phyloP scores from a whole-genome alignment of 2,797 vertebrate genomes.

The Pogonophryne albipinna region DNA sequence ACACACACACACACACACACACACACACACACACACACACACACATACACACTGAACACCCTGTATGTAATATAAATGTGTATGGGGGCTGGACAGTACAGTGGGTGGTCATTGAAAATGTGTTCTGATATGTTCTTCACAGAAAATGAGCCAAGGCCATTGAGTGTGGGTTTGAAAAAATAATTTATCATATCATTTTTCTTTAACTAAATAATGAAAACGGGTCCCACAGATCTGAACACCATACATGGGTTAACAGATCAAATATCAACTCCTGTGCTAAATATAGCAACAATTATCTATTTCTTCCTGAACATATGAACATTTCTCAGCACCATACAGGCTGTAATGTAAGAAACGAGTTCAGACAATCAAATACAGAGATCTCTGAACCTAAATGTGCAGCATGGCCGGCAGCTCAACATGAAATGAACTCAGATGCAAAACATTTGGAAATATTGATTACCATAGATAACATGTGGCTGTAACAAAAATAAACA shows the following conservation, averaged over 20 bases:
- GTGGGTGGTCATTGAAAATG: too few relatives aligned
- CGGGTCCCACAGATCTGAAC: too few relatives aligned
- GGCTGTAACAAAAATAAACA: constrained; percentile 40
- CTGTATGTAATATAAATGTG: too few relatives aligned
- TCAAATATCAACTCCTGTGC: constrained; percentile 48
- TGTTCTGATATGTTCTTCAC: too few relatives aligned
- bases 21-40: too few relatives aligned
- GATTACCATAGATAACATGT: constrained; percentile 23
- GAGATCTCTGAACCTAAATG: constrained; percentile 23
- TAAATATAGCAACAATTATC: constrained; percentile 51
- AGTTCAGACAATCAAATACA: constrained; percentile 18
- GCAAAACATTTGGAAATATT: constrained; percentile 19
- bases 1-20: too few relatives aligned
- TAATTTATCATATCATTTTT: too few relatives aligned
- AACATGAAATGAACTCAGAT: constrained; percentile 25
- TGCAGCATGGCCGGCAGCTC: constrained; percentile 10
- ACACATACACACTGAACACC: too few relatives aligned
- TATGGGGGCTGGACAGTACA: too few relatives aligned
- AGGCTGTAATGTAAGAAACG: constrained; percentile 22
- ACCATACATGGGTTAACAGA: not conserved
- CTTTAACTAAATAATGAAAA: too few relatives aligned
- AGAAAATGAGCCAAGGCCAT: too few relatives aligned
- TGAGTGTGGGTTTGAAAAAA: too few relatives aligned
- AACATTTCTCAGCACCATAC: constrained; percentile 30
- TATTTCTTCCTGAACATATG: constrained; percentile 42